A percentile compares a stretch with the other conserved stretches of the same genome.
Evolutionary conservation across 2,797 vertebrate species (phyloP).

Genomic region (Sebastes baramenuke): DNA sequence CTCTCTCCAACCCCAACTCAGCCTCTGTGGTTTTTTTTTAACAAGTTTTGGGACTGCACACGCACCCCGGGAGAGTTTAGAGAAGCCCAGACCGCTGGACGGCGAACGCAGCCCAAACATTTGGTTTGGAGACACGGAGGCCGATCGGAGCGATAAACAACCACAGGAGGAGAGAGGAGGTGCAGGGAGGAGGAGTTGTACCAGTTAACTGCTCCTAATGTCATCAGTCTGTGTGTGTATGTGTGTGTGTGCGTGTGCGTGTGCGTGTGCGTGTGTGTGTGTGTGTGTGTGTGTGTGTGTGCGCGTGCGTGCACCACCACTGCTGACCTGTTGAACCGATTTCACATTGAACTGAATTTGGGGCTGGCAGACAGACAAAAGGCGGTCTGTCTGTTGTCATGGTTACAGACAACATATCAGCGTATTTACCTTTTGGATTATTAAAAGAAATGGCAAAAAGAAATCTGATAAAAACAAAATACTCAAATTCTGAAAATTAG

Average conservation of each 20-base stretch:
- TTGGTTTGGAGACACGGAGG: constrained; percentile 36
- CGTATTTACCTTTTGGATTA: background rate
- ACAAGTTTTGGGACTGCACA: background rate
- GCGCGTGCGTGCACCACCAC: background rate
- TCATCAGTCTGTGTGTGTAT: constrained; percentile 2
- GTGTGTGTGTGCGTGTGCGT: background rate
- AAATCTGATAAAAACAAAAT: background rate
- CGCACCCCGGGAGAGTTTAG: background rate
- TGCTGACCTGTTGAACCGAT: constrained; percentile 22
- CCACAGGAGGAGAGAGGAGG: background rate
- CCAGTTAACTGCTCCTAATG: constrained; percentile 14
- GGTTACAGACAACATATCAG: background rate
- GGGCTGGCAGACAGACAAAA: background rate
- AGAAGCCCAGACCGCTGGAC: background rate
- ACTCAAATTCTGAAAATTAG: no score
- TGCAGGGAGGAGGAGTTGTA: background rate
- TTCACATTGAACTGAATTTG: constrained; percentile 5
- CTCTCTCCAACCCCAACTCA: background rate
- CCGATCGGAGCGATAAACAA: constrained; percentile 45
- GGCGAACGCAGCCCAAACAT: constrained; percentile 41
- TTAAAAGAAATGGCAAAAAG: background rate
- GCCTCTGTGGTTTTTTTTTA: background rate
- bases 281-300: background rate
- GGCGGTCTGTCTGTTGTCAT: constrained; percentile 4
- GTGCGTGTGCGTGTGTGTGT: background rate